Evolutionary conservation across 2,888 invertebrate species (phyloP).

Genomic region (Cephus nigrinus): DNA sequence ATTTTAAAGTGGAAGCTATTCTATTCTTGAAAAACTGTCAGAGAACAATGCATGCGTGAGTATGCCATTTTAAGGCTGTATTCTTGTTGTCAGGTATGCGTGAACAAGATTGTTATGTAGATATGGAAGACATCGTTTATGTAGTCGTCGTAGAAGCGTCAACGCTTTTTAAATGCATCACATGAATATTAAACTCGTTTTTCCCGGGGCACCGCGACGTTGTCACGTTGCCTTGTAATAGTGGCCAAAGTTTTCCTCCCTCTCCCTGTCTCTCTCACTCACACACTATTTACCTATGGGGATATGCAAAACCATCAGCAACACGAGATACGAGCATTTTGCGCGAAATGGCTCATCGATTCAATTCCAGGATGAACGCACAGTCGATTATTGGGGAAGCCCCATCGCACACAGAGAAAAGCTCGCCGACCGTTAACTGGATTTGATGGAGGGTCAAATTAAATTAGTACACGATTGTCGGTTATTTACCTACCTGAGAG

Average conservation of each 20-base stretch:
- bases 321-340: neutral
- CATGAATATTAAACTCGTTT: neutral
- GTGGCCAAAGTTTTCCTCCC: neutral
- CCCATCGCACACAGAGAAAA: neutral
- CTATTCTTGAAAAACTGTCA: neutral
- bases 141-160: neutral
- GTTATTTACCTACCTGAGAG: constrained; percentile 36
- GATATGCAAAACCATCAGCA: neutral
- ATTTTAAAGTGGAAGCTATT: neutral
- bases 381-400: neutral
- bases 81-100: neutral
- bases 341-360: neutral
- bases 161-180: neutral
- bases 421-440: constrained; percentile 35
- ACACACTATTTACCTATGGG: neutral
- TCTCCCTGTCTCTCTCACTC: neutral
- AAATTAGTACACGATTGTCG: constrained; percentile 43
- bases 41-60: neutral
- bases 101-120: neutral
- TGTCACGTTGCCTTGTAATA: neutral
- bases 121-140: neutral
- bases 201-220: neutral
- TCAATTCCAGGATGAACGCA: neutral
- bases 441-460: constrained; percentile 38
- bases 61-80: neutral